A percentile compares a stretch with the other conserved stretches of the same genome.
phyloP scores from a whole-genome alignment of 2,888 invertebrate species.

The Tanytarsus gracilentus region DNA sequence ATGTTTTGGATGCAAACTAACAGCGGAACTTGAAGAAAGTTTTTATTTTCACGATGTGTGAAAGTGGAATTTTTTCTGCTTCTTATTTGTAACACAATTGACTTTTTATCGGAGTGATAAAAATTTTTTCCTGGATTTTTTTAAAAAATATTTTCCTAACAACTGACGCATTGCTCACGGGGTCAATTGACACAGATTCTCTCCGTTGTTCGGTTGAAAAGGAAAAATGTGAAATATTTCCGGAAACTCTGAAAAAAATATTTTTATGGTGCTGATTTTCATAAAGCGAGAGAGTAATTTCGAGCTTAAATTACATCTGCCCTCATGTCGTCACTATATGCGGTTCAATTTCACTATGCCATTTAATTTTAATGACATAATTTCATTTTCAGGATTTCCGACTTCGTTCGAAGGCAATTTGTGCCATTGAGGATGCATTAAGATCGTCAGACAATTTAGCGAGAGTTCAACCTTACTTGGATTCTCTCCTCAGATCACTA shows the following conservation, averaged over 20 bases:
- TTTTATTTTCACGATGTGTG: too few species aligned
- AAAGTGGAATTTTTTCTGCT: too few species aligned
- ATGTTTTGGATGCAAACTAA: neutral
- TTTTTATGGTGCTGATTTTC: conserved; percentile 27
- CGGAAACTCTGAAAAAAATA: conserved; percentile 30
- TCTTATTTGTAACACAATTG: too few species aligned
- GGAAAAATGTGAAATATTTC: conserved; percentile 27
- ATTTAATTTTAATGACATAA: neutral
- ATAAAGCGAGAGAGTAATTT: conserved; percentile 31
- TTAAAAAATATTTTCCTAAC: too few species aligned
- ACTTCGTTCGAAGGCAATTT: conserved; percentile 39
- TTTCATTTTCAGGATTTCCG: conserved; percentile 40
- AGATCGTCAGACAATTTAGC: conserved; percentile 46
- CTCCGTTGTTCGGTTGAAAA: conserved; percentile 31
- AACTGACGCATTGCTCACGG: too few species aligned
- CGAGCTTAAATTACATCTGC: neutral
- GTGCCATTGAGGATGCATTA: conserved; percentile 42
- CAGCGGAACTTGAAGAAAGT: conserved; percentile 12
- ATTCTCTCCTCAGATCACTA: conserved; percentile 53
- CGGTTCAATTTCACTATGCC: conserved; percentile 22
- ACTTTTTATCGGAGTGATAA: too few species aligned
- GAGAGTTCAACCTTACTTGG: conserved; percentile 51
- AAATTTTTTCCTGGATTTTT: too few species aligned
- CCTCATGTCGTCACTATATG: too few species aligned
- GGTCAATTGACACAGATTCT: conserved; percentile 33